Evolutionary conservation across 2,888 invertebrate genomes (phyloP), one percentile per base, ranked within the genome.

Genomic region (Leptopilina myrica): DNA sequence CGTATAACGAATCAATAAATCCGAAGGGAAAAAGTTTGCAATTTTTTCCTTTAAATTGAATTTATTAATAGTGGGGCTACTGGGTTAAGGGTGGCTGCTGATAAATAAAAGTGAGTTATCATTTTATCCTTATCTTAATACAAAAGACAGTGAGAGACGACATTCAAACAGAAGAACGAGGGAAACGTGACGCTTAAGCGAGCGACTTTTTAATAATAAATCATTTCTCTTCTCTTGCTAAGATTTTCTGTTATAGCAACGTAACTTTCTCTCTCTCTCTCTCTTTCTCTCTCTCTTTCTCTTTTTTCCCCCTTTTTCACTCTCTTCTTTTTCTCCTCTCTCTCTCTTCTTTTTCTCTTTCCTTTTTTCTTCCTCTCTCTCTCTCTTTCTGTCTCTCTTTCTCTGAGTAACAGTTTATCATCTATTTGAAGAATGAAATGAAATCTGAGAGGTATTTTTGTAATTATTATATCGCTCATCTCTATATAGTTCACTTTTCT

Each of bases 191-290:
- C n/a, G 53, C 26, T 20, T 56, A 33, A 73, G 53, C 9, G 56
- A 49, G 56, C 53, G 73, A 73, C 73, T 73, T 73, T 56, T 56
- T 53, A 73, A 73, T 73, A 73, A 73, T 73, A 73, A 73, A 73
- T 73, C 73, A 73, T 73, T 33, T 73, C 53, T 53, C 20, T 26
- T 53, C 73, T 73, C n/a, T 73, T 73, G 33, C 73, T 33, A 14
- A 73, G 73, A 73, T 73, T 73, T 56, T 14, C 33, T n/a, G 33
- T 26, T 73, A 73, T 33, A 64, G 12, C 64, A 9, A 33, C 64
- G 26, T 49, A n/a, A 33, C 14, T 26, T 1, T 33, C 43, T 43
- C 43, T 43, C 5, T 43, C 43, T 43, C 43, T 43, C 43, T 43
- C 43, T 43, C 43, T 43, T 7, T 43, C 8, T 43, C 7, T 43